phyloP scores from a whole-genome alignment of 1,140 invertebrate species.

The Oscheius sp. region DNA sequence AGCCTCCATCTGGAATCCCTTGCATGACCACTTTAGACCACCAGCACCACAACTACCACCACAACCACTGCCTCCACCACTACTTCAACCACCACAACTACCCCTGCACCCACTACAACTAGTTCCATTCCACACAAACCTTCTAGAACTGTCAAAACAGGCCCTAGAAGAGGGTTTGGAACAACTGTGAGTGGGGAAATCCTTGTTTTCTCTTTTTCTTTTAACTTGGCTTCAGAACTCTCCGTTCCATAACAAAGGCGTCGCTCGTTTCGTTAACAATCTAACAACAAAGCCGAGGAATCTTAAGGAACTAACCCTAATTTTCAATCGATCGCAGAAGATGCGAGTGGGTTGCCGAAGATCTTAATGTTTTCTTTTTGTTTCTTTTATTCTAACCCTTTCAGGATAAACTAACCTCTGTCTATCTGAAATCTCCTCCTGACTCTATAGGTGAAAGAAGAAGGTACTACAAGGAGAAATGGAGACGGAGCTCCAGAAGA shows the following conservation, averaged over 20 bases:
- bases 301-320: background rate
- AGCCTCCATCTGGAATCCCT: background rate
- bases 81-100: conserved; percentile 2
- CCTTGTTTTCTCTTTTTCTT: background rate
- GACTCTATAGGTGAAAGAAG: too few relatives aligned
- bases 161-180: background rate
- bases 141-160: background rate
- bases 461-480: too few relatives aligned
- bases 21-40: too few relatives aligned
- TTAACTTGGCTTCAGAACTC: too few relatives aligned
- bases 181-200: background rate
- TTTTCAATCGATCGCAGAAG: background rate
- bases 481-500: too few relatives aligned
- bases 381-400: too few relatives aligned
- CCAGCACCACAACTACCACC: background rate
- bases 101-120: background rate
- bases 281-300: background rate
- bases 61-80: background rate
- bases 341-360: too few relatives aligned
- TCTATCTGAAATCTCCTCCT: too few relatives aligned
- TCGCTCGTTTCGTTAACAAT: background rate
- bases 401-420: too few relatives aligned
- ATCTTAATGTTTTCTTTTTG: too few relatives aligned
- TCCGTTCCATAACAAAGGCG: background rate
- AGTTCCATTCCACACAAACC: background rate